Conservation (phyloP, 2,113 vertebrate species). For the Odobenus rosmarus region DNA sequence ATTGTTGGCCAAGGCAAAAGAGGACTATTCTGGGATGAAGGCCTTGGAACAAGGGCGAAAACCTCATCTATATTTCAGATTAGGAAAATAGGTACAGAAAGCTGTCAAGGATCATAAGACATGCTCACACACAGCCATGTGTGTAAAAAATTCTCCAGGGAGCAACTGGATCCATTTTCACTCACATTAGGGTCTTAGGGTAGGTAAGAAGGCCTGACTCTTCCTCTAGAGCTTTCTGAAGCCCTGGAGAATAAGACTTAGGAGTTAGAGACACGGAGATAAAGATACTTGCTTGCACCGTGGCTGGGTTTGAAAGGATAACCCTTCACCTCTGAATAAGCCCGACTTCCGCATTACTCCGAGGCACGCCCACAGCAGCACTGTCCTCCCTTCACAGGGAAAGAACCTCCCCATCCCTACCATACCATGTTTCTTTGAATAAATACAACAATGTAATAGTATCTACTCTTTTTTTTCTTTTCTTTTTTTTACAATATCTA, state of each 20-base stretch:
- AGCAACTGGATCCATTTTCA: not conserved
- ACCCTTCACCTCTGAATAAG: not conserved
- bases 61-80: not conserved
- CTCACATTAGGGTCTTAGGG: not conserved
- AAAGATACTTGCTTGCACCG: not conserved
- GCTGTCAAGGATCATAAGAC: not conserved
- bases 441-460: not conserved
- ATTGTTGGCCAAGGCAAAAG: not conserved
- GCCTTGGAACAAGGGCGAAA: not conserved
- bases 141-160: not conserved
- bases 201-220: not conserved
- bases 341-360: not conserved
- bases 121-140: not conserved
- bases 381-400: not conserved
- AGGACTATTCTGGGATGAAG: not conserved
- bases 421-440: not conserved
- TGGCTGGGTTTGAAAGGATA: not conserved
- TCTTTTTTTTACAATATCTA: not conserved
- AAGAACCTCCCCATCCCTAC: not conserved
- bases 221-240: not conserved
- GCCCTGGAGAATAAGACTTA: not conserved
- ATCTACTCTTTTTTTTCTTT: not conserved
- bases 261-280: not conserved
- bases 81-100: not conserved
- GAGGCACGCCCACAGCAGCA: fast-evolving